Evolutionary conservation across 2,797 vertebrate species (phyloP).

Genomic region (Alfaro cultratus): DNA sequence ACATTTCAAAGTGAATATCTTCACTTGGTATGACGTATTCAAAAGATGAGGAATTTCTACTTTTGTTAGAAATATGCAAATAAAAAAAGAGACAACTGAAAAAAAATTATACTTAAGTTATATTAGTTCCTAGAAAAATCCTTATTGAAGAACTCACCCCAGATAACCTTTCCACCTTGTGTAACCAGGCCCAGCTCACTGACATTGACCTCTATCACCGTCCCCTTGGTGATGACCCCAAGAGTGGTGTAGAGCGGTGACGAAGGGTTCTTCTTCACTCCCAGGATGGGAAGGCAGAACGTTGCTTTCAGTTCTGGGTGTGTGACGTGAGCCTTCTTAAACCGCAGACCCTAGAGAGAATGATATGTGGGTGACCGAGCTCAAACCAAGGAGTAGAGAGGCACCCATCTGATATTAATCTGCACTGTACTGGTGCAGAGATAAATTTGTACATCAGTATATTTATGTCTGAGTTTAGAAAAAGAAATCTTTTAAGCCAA

Average conservation of each 20-base stretch:
- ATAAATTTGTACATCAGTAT: no score
- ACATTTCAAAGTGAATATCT: neutral
- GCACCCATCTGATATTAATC: no score
- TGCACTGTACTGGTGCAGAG: no score
- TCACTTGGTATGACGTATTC: neutral
- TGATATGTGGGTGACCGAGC: neutral
- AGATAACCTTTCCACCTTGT: conserved; percentile 98
- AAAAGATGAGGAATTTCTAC: neutral
- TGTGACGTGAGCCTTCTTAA: conserved; percentile 99
- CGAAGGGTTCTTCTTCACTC: conserved; percentile 98
- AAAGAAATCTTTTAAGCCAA: no score
- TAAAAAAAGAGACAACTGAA: neutral
- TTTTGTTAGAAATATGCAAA: neutral
- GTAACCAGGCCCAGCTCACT: conserved; percentile 97
- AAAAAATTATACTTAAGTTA: neutral
- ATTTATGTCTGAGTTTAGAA: no score
- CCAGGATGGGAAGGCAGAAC: conserved; percentile 95
- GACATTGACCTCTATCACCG: conserved; percentile 94
- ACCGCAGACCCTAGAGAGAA: conserved; percentile 88
- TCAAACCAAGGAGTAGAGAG: no score
- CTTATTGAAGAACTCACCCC: conserved; percentile 86
- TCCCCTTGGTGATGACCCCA: conserved; percentile 98
- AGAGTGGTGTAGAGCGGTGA: conserved; percentile 94
- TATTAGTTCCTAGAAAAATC: neutral
- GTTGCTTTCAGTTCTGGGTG: conserved; percentile 98